Evolutionary conservation across 1,140 invertebrate genomes (phyloP).

Genomic region (Tenebrio molitor): DNA sequence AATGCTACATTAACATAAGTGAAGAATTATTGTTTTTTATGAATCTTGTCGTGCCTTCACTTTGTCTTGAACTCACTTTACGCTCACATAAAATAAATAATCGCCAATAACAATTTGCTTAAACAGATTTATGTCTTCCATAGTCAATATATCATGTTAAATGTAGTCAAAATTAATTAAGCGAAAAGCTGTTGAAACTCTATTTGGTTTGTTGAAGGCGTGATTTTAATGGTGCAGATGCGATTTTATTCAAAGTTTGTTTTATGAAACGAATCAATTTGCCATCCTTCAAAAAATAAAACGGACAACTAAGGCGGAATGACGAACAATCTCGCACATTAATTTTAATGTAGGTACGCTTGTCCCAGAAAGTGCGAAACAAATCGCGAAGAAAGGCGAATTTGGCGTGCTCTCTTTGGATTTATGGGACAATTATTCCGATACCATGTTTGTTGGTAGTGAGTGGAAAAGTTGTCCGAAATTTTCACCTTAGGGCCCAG

Average conservation of each 20-base stretch:
- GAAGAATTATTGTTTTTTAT: too few species aligned
- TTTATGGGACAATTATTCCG: too few species aligned
- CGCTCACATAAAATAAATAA: not conserved
- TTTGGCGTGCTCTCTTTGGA: too few species aligned
- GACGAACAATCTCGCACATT: not conserved
- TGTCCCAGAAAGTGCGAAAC: not conserved
- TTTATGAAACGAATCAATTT: constrained; percentile 23
- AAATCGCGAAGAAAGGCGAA: too few species aligned
- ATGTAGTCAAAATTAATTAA: constrained; percentile 1
- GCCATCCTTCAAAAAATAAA: not conserved
- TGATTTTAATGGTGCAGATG: not conserved
- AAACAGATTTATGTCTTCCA: constrained; percentile 5
- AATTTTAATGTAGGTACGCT: not conserved
- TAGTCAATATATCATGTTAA: not conserved
- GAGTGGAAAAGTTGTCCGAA: too few species aligned
- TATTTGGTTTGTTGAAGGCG: constrained; percentile 8
- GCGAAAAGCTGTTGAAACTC: constrained; percentile 2
- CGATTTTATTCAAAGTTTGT: constrained; percentile 2
- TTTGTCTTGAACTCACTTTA: not conserved
- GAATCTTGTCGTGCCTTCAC: too few species aligned
- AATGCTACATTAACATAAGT: too few species aligned
- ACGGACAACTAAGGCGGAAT: not conserved
- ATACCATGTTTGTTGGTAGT: too few species aligned
- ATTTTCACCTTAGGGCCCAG: too few species aligned
- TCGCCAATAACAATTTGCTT: not conserved